These are phyloP conservation scores for Teleogryllus occipitalis DNA, from an alignment of 1,140 invertebrate genomes.

Conservation along the genomic window DNA sequence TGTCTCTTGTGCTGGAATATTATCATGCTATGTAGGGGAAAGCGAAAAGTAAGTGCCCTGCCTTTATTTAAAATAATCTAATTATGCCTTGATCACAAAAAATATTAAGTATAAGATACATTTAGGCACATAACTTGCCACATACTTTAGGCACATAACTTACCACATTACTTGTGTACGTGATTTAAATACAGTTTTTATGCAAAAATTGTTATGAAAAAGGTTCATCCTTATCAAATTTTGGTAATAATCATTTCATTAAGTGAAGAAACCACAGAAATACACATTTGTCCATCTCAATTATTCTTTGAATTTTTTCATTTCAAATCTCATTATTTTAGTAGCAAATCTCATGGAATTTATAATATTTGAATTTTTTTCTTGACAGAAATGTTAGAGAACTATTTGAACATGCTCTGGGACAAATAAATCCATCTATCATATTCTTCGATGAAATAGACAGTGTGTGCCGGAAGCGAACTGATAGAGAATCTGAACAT, in stretches of 20 bases:
- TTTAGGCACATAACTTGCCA: no score
- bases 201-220: no score
- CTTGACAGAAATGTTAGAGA: neutral
- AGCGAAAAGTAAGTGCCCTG: conserved; percentile 44
- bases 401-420: neutral
- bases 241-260: no score
- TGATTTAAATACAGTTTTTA: no score
- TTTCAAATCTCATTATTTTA: no score
- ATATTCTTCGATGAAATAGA: neutral
- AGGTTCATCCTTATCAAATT: no score
- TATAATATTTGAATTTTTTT: neutral
- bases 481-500: neutral
- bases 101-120: neutral
- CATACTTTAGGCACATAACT: no score
- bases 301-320: no score
- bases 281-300: no score
- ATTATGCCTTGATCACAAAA: neutral
- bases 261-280: no score
- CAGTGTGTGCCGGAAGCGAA: neutral
- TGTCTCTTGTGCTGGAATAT: conserved; percentile 43
- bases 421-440: neutral
- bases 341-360: no score
- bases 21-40: conserved; percentile 48
- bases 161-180: neutral
- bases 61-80: no score